Evolutionary conservation across 2,888 invertebrate species (phyloP).

Genomic region (Seira ritae): DNA sequence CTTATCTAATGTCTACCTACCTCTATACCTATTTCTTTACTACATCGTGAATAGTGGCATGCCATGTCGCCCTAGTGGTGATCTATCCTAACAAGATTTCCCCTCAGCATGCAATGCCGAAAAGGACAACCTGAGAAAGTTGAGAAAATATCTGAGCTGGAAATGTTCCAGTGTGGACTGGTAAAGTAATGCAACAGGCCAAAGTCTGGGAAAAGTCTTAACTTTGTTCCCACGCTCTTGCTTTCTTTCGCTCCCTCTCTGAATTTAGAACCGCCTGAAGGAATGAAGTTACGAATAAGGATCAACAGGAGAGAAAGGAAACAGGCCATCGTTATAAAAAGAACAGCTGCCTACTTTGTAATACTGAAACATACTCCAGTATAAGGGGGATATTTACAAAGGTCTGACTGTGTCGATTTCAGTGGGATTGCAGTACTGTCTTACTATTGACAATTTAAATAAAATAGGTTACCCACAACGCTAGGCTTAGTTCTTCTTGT

Average conservation of each 20-base stretch:
- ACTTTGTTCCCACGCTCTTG: constrained; percentile 15
- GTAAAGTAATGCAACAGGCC: constrained; percentile 26
- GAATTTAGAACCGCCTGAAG: constrained; percentile 42
- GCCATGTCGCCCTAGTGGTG: constrained; percentile 8
- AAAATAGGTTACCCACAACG: too few species aligned
- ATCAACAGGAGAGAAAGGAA: constrained; percentile 41
- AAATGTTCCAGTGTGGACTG: neutral
- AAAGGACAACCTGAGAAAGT: neutral
- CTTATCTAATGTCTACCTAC: constrained; percentile 12
- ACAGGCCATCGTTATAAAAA: neutral
- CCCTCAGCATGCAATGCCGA: constrained; percentile 25
- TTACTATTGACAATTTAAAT: too few species aligned
- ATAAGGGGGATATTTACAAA: too few species aligned
- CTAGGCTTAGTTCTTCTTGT: too few species aligned
- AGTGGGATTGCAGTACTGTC: too few species aligned
- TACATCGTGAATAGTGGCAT: constrained; percentile 6
- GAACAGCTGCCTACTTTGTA: too few species aligned
- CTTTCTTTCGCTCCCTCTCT: constrained; percentile 15
- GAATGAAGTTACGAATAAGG: constrained; percentile 24
- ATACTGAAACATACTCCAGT: too few species aligned
- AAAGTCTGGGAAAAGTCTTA: constrained; percentile 12
- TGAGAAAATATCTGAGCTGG: too few species aligned
- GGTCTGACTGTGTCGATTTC: too few species aligned
- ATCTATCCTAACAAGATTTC: constrained; percentile 53
- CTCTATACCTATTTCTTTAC: neutral